Conservation (phyloP, 2,113 vertebrate species). For the Glaucidium brasilianum region DNA sequence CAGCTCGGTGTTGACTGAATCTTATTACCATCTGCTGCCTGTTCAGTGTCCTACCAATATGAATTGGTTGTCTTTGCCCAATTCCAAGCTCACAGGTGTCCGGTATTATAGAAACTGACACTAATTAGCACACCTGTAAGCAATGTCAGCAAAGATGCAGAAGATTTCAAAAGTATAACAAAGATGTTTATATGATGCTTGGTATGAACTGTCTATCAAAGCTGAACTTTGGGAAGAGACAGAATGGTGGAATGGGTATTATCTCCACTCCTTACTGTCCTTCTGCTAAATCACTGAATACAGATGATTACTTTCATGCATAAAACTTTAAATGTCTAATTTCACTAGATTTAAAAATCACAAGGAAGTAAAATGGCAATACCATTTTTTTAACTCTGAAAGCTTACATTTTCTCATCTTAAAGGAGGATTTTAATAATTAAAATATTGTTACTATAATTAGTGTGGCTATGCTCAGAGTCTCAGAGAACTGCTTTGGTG, state of each 20-base stretch:
- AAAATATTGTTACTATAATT: not conserved
- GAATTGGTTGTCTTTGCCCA: not conserved
- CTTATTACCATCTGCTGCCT: slow-evolving; percentile 41
- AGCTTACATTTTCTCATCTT: not conserved
- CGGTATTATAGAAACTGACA: not conserved
- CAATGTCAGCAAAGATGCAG: not conserved
- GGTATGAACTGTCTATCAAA: not conserved
- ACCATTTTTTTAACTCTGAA: not conserved
- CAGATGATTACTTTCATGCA: not conserved
- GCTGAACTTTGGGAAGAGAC: not conserved
- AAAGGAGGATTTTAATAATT: not conserved
- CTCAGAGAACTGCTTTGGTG: not conserved
- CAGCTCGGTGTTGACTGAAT: slow-evolving; percentile 29
- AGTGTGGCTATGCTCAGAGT: not conserved
- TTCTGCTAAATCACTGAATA: not conserved
- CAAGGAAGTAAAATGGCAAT: not conserved
- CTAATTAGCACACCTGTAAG: not conserved
- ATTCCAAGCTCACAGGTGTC: not conserved
- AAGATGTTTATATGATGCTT: not conserved
- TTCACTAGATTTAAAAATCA: not conserved
- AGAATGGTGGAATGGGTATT: not conserved
- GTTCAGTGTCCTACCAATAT: slow-evolving; percentile 18
- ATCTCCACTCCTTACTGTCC: not conserved
- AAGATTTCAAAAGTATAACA: not conserved
- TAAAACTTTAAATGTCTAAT: not conserved